Evolutionary conservation across 2,888 invertebrate species (phyloP).

Genomic region (Melanargia galathea): DNA sequence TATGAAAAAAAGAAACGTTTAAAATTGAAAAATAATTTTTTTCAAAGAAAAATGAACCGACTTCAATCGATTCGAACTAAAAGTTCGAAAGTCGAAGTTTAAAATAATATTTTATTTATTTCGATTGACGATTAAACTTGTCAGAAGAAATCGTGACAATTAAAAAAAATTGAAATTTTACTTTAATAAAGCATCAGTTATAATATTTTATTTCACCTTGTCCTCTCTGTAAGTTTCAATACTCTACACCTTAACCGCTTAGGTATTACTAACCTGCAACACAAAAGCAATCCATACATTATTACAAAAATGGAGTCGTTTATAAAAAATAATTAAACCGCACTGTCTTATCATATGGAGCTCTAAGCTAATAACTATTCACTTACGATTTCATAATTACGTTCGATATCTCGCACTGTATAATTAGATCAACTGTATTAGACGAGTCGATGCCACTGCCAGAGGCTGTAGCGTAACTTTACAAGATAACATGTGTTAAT

Average conservation of each 20-base stretch:
- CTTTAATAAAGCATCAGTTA: too few species aligned
- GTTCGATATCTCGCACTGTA: constrained; percentile 37
- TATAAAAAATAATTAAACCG: constrained; percentile 4
- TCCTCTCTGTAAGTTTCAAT: constrained; percentile 13
- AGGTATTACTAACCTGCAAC: constrained; percentile 22
- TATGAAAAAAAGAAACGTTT: too few species aligned
- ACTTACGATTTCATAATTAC: constrained; percentile 40
- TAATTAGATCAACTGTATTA: constrained; percentile 39
- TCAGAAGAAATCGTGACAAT: too few species aligned
- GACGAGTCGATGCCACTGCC: background rate
- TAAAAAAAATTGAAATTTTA: too few species aligned
- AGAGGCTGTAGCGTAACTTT: background rate
- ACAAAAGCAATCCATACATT: constrained; percentile 11
- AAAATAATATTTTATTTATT: too few species aligned
- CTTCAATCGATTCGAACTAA: too few species aligned
- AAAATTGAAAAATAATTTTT: too few species aligned
- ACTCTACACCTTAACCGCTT: constrained; percentile 21
- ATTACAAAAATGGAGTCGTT: constrained; percentile 18
- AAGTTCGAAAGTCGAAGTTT: too few species aligned
- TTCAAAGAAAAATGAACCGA: too few species aligned
- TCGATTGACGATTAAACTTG: too few species aligned
- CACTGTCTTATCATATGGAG: constrained; percentile 30
- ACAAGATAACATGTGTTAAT: too few species aligned
- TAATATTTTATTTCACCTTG: background rate
- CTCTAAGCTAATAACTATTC: constrained; percentile 38